Evolutionary conservation across 2,888 invertebrate genomes (phyloP), one percentile per base, ranked within the genome.

Genomic region (Proisotoma minuta): DNA sequence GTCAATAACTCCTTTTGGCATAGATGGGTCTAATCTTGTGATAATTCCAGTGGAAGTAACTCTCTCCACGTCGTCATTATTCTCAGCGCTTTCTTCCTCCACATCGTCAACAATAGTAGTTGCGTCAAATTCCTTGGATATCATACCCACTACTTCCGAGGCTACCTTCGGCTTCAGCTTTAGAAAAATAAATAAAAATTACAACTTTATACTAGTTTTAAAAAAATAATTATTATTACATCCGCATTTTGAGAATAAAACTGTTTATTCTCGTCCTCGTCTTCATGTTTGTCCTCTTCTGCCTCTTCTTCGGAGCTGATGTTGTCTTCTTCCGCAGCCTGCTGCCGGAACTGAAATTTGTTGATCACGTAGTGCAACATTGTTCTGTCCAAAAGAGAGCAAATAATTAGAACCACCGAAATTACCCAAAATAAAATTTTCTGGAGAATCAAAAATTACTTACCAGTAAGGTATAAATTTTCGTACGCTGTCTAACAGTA

Each of bases 1-100:
- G 24, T 73, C 70, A 8, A 73, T 71, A 1, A 68, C 57, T 3
- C 69, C 73, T 18, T 53, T 62, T 0, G 52, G 22, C 20, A 60
- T 52, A 3, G 47, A 52, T 1, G 49, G 43, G 22, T 71, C 66
- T n/a, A 73, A 57, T 0, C 39, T 29, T 12, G 73, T 67, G 2
- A 73, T 68, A 18, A 26, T 22, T 24, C 73, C 73, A 1, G 40
- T 49, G 2, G 47, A 48, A 20, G 54, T 12, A 2, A 39, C 49
- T 23, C 3, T 49, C 34, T 64, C 64, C 2, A 50, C 28, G 22
- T 27, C 47, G 8, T 49, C 34, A n/a, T 12, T 43, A 18, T 56
- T 40, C 12, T 29, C 24, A 23, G 49, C 23, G n/a, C 3, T 4
- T 10, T 49, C 26, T n/a, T 49, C 23, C 23, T 4, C 22, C 3